These are phyloP conservation scores for Athalia rosae DNA, from an alignment of 2,888 invertebrate species.

Conservation along the genomic window DNA sequence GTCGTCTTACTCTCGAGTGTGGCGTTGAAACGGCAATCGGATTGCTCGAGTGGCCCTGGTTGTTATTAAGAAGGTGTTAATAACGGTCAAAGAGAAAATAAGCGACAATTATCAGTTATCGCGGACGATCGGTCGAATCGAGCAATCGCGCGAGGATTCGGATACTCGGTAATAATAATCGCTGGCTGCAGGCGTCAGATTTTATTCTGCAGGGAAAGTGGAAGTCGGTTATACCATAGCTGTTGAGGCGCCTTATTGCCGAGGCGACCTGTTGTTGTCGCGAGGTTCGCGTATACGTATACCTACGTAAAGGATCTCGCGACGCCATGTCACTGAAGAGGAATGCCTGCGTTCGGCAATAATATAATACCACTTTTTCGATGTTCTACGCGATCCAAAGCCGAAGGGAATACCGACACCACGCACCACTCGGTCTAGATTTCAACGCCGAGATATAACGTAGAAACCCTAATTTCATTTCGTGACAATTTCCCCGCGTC, in stretches of 20 bases:
- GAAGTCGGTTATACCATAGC: not conserved
- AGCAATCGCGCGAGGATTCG: too few relatives aligned
- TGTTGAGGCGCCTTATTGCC: not conserved
- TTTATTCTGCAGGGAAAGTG: constrained; percentile 31
- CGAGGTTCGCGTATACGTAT: constrained; percentile 21
- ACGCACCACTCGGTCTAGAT: constrained; percentile 23
- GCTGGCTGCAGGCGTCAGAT: not conserved
- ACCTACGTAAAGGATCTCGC: not conserved
- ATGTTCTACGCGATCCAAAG: not conserved
- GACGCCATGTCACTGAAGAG: constrained; percentile 12
- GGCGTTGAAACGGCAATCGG: not conserved
- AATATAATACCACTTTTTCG: constrained; percentile 16
- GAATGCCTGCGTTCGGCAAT: constrained; percentile 31
- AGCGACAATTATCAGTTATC: constrained; percentile 17
- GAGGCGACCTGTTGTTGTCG: constrained; percentile 27
- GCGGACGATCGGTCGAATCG: not conserved
- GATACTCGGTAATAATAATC: too few relatives aligned
- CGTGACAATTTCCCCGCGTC: not conserved
- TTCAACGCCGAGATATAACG: not conserved
- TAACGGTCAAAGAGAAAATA: constrained; percentile 21
- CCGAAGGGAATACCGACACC: not conserved
- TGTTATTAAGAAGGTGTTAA: constrained; percentile 5
- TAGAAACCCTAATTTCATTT: not conserved
- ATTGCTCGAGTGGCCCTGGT: constrained; percentile 16
- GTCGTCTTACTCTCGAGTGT: constrained; percentile 34